Conservation (phyloP, 2,888 invertebrate genomes). For the Leucoma salicis region DNA sequence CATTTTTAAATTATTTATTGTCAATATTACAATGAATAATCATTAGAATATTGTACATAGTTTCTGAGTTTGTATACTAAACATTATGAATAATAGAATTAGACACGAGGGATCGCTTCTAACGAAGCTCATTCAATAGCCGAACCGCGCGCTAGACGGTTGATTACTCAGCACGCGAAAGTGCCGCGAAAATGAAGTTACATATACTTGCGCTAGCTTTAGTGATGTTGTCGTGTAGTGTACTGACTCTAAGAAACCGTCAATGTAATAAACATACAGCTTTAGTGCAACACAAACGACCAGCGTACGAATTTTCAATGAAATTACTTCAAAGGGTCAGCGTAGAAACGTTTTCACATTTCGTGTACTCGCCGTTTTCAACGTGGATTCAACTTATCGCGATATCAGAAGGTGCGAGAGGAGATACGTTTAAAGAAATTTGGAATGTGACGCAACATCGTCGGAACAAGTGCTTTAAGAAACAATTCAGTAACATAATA, state of each 20-base stretch:
- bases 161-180: conserved; percentile 5
- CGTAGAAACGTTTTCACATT: conserved; percentile 50
- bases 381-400: conserved; percentile 60
- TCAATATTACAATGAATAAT: no score
- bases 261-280: conserved; percentile 43
- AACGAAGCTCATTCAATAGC: conserved; percentile 16
- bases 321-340: conserved; percentile 52
- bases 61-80: conserved; percentile 1
- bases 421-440: conserved; percentile 48
- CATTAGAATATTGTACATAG: no score
- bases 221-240: conserved; percentile 26
- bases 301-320: conserved; percentile 57
- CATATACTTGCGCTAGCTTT: conserved; percentile 25
- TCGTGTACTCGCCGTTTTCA: conserved; percentile 60
- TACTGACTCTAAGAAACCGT: conserved; percentile 21
- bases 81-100: conserved; percentile 22
- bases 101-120: not conserved
- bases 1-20: no score
- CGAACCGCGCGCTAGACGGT: conserved; percentile 1
- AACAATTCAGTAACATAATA: conserved; percentile 41
- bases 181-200: conserved; percentile 36
- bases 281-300: conserved; percentile 40
- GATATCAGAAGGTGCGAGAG: conserved; percentile 54
- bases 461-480: conserved; percentile 47
- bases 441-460: conserved; percentile 49